Base-by-base conservation (phyloP, 1,140 invertebrate genomes). In the Melitaea cinxia region DNA sequence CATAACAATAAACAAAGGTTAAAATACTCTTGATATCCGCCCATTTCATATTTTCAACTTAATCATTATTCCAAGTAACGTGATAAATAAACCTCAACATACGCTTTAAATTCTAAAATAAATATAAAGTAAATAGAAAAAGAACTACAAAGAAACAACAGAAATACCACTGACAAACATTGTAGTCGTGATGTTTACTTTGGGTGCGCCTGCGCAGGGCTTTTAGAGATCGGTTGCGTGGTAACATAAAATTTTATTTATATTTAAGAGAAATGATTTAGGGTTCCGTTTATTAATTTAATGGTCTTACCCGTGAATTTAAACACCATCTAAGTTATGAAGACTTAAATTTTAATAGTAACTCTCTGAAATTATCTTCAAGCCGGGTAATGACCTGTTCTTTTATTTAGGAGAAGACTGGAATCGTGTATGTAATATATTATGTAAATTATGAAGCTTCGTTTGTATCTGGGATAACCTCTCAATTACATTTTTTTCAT, bases 141-240 rank as follows among this genome's bases (percentile, higher is more conserved):
- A n/a, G n/a, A n/a, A 62, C 50, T 67, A 61, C 58, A 67, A 67
- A 67, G 57, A 55, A 67, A 67, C 19, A 33, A 47, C 58, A 57
- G 58, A 61, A 67, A 61, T 61, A 62, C 58, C 57, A 56, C 39
- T 17, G 39, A 30, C 62, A 65, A 64, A 65, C 62, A 57, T 24
- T 65, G 54, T 54, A 62, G 45, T 28, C 58, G 45, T 24, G 56
- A 58, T 67, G 65, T 67, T 67, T 67, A 67, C 65, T 39, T 67
- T 62, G 30, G 56, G 49, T 54, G 64, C 58, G 58, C 53, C 58
- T 49, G 65, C 57, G 49, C 50, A 60, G 19, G 28, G 24, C 28
- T 55, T 56, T 14, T 50, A 26, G 57, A 60, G 58, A 39, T 56
- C 33, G 49, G 24, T 21, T 12, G 19, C 23, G 15, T 30, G 28